Evolutionary conservation across 2,113 vertebrate species (phyloP), one percentile per base, ranked within the genome.

Genomic region (Ondatra zibethicus): DNA sequence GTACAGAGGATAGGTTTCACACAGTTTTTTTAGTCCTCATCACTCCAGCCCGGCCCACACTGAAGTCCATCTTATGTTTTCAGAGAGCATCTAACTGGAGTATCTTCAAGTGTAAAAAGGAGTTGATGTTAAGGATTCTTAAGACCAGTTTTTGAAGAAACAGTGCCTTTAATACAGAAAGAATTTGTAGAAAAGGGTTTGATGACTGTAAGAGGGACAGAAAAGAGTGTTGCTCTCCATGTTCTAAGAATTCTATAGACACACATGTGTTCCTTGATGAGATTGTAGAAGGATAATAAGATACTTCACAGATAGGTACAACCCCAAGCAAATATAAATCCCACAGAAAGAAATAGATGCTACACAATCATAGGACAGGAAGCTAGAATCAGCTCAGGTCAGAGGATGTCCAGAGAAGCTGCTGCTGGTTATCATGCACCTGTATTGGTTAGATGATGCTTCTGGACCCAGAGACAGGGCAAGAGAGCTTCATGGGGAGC

Each of bases 81-180:
- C 17, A 52, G 25, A 45, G 39, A 96, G 13, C 36, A 78, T 36
- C 16, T 36, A 70, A 85, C 7, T 65, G 7, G 61, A 39, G 81
- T 7, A 82, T 25, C 23, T 70, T 87, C 14, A 81, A 55, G 7
- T 52, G 1, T 33, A 76, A 25, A 27, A 33, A 76, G 16, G n/a
- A 58, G n/a, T 87, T 42, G 17, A 61, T 58, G 50, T 27, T 52
- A 93, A 86, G 39, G 92, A 96, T 73, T 61, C 3, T 92, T 86
- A 66, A 89, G 66, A 72, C n/a, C 65, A 73, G 61, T 55, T 61
- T 3, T 81, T 92, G 6, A 91, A 39, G 17, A 91, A 89, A 88
- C 0, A 17, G 70, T 89, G 61, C 27, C 31, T 89, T 70, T 72
- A 42, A 80, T 9, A 52, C 2, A 73, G 19, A 93, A 81, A 27